These are phyloP conservation scores for Mnemiopsis leidyi DNA, from an alignment of 37 sponge, comb jelly and placozoan species.

Conservation along the genomic window DNA sequence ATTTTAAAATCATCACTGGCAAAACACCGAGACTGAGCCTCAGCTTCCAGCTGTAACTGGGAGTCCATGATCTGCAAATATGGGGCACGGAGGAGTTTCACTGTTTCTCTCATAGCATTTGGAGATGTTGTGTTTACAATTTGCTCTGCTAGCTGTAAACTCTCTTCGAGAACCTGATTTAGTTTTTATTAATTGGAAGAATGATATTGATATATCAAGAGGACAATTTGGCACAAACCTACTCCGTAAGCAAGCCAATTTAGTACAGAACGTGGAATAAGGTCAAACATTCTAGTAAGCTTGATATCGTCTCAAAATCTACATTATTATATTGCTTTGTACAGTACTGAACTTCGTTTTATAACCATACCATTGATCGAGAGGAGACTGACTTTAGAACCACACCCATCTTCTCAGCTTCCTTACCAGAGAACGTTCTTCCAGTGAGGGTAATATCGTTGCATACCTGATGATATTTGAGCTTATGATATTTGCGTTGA, in stretches of 20 bases:
- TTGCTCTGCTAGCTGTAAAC: neutral
- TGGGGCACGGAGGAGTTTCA: neutral
- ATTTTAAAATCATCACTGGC: neutral
- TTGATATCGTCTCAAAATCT: too few relatives aligned
- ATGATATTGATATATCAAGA: too few relatives aligned
- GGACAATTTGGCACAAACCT: too few relatives aligned
- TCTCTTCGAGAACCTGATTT: neutral
- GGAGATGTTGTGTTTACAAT: conserved; percentile 32
- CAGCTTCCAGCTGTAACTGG: conserved; percentile 3
- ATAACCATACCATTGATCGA: neutral
- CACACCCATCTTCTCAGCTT: conserved; percentile 24
- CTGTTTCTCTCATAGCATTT: conserved; percentile 1
- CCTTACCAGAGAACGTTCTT: conserved; percentile 1
- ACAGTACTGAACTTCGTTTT: neutral
- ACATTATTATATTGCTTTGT: neutral
- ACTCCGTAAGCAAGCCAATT: too few relatives aligned
- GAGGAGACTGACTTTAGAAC: neutral
- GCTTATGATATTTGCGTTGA: too few relatives aligned
- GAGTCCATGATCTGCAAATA: neutral
- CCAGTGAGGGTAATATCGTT: conserved; percentile 4
- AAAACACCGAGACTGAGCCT: conserved; percentile 40
- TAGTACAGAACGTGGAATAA: too few relatives aligned
- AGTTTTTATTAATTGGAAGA: neutral
- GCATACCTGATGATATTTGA: neutral
- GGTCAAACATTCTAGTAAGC: too few relatives aligned